Conservation (phyloP, 2,113 vertebrate genomes). For the Pogona vitticeps region DNA sequence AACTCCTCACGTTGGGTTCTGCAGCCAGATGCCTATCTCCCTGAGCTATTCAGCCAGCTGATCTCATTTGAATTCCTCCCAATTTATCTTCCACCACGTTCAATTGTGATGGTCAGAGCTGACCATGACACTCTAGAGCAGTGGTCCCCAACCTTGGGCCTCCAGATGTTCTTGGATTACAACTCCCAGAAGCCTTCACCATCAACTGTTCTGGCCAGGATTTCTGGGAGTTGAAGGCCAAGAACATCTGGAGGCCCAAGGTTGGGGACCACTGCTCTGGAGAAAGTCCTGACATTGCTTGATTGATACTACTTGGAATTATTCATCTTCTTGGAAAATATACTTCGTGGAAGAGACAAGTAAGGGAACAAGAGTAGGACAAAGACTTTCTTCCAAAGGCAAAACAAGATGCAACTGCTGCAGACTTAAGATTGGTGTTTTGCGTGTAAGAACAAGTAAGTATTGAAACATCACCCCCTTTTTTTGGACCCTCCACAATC, state of each 20-base stretch:
- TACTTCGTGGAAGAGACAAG: background rate
- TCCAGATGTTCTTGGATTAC: too few relatives aligned
- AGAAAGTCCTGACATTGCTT: background rate
- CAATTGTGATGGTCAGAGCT: background rate
- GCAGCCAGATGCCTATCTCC: too few relatives aligned
- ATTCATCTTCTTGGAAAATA: background rate
- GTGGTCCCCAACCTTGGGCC: too few relatives aligned
- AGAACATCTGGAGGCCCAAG: too few relatives aligned
- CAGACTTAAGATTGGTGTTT: background rate
- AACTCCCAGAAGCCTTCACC: too few relatives aligned
- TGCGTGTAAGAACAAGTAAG: slow-evolving; percentile 38
- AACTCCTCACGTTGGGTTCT: too few relatives aligned
- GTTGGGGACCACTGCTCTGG: too few relatives aligned
- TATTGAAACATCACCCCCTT: slow-evolving; percentile 16
- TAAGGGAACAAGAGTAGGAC: background rate
- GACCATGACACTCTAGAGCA: background rate
- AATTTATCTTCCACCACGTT: background rate
- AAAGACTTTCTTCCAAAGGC: background rate
- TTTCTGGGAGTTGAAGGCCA: too few relatives aligned
- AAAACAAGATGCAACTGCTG: slow-evolving; percentile 44
- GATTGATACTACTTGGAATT: background rate
- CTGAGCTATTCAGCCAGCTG: too few relatives aligned
- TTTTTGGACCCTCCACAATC: background rate
- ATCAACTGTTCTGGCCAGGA: too few relatives aligned
- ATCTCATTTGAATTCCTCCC: background rate